Base-by-base conservation (phyloP, 1,140 invertebrate species). In the Steinernema feltiae region DNA sequence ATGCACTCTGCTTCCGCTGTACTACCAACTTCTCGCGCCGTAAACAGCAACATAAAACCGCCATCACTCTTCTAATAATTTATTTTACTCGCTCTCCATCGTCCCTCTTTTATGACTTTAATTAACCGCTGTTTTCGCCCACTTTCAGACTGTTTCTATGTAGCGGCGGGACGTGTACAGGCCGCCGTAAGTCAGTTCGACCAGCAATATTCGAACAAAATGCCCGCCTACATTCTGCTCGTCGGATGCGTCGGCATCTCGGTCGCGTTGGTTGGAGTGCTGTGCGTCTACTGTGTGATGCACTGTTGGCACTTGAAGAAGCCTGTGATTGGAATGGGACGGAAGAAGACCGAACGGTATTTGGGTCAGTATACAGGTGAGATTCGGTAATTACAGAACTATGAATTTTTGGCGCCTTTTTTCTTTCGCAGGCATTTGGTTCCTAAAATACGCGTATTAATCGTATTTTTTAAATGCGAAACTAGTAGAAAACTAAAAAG, bases 71-170 rank as follows among this genome's bases (percentile, higher is more conserved):
- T n/a, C n/a, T n/a, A n/a, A n/a, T n/a, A n/a, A n/a, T n/a, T n/a
- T n/a, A n/a, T n/a, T n/a, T n/a, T n/a, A n/a, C n/a, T n/a, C n/a
- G n/a, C n/a, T n/a, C n/a, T n/a, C n/a, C n/a, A n/a, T n/a, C n/a
- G n/a, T n/a, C n/a, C n/a, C n/a, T n/a, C n/a, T n/a, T n/a, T n/a
- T n/a, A n/a, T n/a, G n/a, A n/a, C n/a, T n/a, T n/a, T n/a, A n/a
- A n/a, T n/a, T n/a, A n/a, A n/a, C n/a, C n/a, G n/a, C n/a, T n/a
- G n/a, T n/a, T n/a, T n/a, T n/a, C n/a, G n/a, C n/a, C n/a, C n/a
- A n/a, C n/a, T 63, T 63, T 27, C 53, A 63, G 53, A 63, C 53
- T 63, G 53, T 63, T 3, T 63, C 53, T 63, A 63, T 63, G 53
- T 63, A 63, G 53, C 53, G 24, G 7, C 53, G 12, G 53, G 53